These are phyloP conservation scores for Nipponacmea schrenckii DNA, from an alignment of 2,888 invertebrate species.

Conservation along the genomic window DNA sequence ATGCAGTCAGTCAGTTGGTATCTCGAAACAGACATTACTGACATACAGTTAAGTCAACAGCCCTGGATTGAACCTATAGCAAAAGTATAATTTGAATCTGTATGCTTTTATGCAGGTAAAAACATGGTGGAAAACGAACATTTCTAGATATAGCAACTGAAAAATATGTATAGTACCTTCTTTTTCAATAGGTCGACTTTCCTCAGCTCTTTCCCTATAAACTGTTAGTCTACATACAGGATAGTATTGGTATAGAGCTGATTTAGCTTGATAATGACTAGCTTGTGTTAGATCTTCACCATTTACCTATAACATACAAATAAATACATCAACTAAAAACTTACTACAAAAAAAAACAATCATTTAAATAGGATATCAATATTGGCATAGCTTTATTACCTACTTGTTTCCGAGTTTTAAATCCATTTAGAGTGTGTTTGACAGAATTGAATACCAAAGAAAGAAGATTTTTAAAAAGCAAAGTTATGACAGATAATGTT, in stretches of 20 bases:
- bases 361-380: not conserved
- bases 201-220: slow-evolving; percentile 68
- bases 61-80: too few species aligned
- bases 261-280: slow-evolving; percentile 61
- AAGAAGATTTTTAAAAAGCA: not conserved
- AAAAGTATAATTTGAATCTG: too few species aligned
- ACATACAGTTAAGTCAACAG: too few species aligned
- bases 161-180: slow-evolving; percentile 48
- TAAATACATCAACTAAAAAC: not conserved
- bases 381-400: not conserved
- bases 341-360: not conserved
- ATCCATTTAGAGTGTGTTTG: not conserved
- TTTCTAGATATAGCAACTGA: not conserved
- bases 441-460: not conserved
- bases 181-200: slow-evolving; percentile 62
- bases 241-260: slow-evolving; percentile 63
- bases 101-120: too few species aligned
- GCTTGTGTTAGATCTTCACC: slow-evolving; percentile 65
- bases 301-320: slow-evolving; percentile 55
- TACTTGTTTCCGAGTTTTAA: not conserved
- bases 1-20: too few species aligned
- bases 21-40: too few species aligned
- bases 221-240: slow-evolving; percentile 68
- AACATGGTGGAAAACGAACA: too few species aligned
- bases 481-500: not conserved